These are phyloP conservation scores for Entomobrya multifasciata DNA, from an alignment of 2,888 invertebrate genomes.

Conservation along the genomic window DNA sequence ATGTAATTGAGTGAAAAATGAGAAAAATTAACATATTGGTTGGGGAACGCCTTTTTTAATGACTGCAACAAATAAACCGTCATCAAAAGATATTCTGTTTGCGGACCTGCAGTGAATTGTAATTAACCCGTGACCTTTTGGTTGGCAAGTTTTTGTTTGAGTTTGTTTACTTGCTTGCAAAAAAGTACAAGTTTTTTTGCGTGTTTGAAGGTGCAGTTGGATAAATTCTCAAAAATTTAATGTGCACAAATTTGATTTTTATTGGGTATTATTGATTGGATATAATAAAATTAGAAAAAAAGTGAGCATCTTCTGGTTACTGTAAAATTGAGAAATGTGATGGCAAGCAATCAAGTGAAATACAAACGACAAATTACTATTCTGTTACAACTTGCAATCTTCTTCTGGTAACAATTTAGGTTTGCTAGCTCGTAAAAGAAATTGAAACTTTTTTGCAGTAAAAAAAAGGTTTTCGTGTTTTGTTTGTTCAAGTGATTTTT, in stretches of 20 bases:
- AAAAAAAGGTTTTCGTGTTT: too few species aligned
- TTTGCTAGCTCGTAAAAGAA: too few species aligned
- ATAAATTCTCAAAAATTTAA: too few species aligned
- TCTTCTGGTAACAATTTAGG: too few species aligned
- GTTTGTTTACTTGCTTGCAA: constrained; percentile 10
- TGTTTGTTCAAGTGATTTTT: too few species aligned
- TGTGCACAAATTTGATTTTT: background rate
- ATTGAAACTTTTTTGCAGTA: too few species aligned
- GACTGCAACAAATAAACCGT: background rate
- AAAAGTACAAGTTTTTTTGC: background rate
- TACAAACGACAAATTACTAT: too few species aligned
- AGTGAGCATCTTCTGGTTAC: background rate
- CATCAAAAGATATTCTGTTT: background rate
- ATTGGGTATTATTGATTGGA: background rate
- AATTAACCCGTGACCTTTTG: constrained; percentile 58
- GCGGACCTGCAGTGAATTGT: constrained; percentile 32
- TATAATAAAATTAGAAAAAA: background rate
- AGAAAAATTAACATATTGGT: constrained; percentile 21
- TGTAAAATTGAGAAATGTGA: too few species aligned
- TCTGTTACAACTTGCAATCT: too few species aligned
- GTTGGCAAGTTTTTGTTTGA: background rate
- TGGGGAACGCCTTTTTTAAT: constrained; percentile 19
- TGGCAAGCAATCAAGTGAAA: too few species aligned
- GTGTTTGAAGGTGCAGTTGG: too few species aligned
- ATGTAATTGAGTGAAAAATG: background rate